These are phyloP conservation scores for Hoplodrina blanda DNA, from an alignment of 2,888 invertebrate species.

Conservation along the genomic window DNA sequence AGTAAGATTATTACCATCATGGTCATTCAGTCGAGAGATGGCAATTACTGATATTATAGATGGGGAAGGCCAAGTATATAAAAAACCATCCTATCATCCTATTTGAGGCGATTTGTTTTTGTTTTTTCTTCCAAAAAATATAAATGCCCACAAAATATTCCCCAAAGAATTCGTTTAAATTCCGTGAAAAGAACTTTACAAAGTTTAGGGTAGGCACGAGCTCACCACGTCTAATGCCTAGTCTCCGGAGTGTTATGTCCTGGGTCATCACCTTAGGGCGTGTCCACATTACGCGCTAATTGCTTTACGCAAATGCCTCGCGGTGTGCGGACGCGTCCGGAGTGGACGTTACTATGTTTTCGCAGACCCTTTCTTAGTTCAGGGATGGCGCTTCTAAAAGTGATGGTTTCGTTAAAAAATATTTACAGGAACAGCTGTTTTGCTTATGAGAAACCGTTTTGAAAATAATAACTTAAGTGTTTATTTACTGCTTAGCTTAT, in stretches of 20 bases:
- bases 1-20: too few relatives aligned
- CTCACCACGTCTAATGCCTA: conserved; percentile 17
- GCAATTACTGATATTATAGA: neutral
- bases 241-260: conserved; percentile 41
- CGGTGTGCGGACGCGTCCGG: conserved; percentile 68
- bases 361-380: conserved; percentile 67
- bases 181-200: conserved; percentile 3
- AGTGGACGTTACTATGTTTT: conserved; percentile 72
- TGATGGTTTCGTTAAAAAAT: neutral
- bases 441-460: too few relatives aligned
- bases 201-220: conserved; percentile 10
- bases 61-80: neutral
- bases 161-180: neutral
- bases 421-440: neutral
- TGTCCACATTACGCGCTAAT: conserved; percentile 85
- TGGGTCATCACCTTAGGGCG: conserved; percentile 70
- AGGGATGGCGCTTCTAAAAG: conserved; percentile 51
- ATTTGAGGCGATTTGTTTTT: neutral
- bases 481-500: too few relatives aligned
- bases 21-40: too few relatives aligned
- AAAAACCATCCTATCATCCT: neutral
- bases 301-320: conserved; percentile 85
- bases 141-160: neutral
- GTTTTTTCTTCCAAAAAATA: neutral
- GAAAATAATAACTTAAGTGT: too few relatives aligned